A percentile compares a stretch with the other conserved stretches of the same genome.
phyloP scores from a whole-genome alignment of 2,888 invertebrate genomes.

The Acleris laterana region DNA sequence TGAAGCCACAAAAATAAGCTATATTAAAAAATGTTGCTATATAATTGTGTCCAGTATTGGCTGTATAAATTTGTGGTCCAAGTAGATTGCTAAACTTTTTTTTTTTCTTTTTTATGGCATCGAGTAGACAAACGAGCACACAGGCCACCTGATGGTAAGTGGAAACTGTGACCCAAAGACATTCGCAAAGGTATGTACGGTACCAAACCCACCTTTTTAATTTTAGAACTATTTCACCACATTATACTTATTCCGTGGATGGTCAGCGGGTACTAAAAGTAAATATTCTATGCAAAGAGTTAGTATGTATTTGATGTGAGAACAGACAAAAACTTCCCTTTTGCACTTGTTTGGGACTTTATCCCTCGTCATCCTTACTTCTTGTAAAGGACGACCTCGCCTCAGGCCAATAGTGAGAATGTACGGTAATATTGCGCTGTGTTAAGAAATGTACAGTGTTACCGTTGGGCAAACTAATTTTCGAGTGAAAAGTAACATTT shows the following conservation, averaged over 20 bases:
- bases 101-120: too few relatives aligned
- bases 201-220: too few relatives aligned
- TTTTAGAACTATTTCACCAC: too few relatives aligned
- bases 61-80: too few relatives aligned
- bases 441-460: constrained; percentile 7
- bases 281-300: too few relatives aligned
- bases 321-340: constrained; percentile 34
- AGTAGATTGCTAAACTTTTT: too few relatives aligned
- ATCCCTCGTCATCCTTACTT: constrained; percentile 25
- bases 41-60: background rate
- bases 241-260: too few relatives aligned
- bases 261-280: too few relatives aligned
- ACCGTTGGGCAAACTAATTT: constrained; percentile 14
- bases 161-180: too few relatives aligned
- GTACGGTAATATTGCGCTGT: constrained; percentile 11
- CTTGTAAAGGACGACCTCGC: constrained; percentile 28
- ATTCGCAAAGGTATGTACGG: too few relatives aligned
- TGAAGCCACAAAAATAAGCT: background rate
- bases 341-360: constrained; percentile 30
- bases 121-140: too few relatives aligned
- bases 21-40: background rate
- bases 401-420: constrained; percentile 16
- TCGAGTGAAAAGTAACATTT: constrained; percentile 1
- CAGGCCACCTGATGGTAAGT: too few relatives aligned
- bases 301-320: constrained; percentile 20